These are phyloP conservation scores for Pangasius mekongensis DNA, from an alignment of 2,797 vertebrate species.

Conservation along the genomic window DNA sequence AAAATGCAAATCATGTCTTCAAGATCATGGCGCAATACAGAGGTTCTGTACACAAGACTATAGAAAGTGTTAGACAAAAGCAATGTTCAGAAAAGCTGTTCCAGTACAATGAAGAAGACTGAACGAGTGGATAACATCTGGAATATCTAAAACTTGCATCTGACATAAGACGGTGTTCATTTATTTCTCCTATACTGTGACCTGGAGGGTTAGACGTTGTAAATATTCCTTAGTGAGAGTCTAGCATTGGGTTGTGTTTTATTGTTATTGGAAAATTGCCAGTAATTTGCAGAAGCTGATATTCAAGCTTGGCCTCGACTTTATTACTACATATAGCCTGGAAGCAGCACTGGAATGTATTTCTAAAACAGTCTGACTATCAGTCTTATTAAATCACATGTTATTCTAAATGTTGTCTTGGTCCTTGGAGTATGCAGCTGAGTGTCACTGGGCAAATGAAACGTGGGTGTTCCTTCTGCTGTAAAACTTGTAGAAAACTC, in stretches of 20 bases:
- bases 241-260: not conserved
- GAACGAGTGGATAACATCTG: conserved; percentile 5
- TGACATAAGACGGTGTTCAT: not conserved
- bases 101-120: not conserved
- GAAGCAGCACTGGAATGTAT: not conserved
- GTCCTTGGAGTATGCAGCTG: no score
- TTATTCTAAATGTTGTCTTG: not conserved
- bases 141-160: not conserved
- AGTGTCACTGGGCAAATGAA: not conserved
- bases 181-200: not conserved
- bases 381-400: not conserved
- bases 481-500: not conserved
- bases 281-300: not conserved
- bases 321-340: not conserved
- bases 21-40: not conserved
- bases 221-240: not conserved
- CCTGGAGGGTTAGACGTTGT: not conserved
- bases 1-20: not conserved
- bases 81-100: not conserved
- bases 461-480: conserved; percentile 4
- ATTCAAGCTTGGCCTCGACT: not conserved
- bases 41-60: not conserved
- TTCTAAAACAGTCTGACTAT: not conserved
- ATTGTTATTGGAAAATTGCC: not conserved
- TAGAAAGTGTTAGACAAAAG: not conserved